Evolutionary conservation across 1,140 invertebrate genomes (phyloP), one percentile per base, ranked within the genome.

Genomic region (Rhyacophila brunnea): DNA sequence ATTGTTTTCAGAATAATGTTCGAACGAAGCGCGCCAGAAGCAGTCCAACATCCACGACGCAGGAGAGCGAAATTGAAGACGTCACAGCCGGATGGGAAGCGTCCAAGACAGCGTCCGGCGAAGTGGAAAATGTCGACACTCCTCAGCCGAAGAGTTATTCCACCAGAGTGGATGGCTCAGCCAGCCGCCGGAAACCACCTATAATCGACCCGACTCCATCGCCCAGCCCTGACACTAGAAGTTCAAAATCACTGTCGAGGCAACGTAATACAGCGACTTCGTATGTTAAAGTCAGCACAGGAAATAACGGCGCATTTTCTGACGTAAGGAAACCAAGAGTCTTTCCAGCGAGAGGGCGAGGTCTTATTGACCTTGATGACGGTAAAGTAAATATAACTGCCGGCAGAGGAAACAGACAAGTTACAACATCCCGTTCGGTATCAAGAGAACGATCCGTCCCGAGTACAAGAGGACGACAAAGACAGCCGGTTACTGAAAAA

Each of bases 1-100:
- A n/a, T n/a, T n/a, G n/a, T 55, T 63, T 64, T 38, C 62, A 64
- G 62, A 64, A 40, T 38, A 62, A 59, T 51, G 44, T 47, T 15
- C 45, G 52, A 51, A 57, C 44, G 13, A 9, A 36, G 13, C 57
- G 43, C 6, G 14, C 56, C 13, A 47, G 56, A 45, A 53, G 23
- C 13, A 58, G 20, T 28, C 18, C 60, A 11, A 36, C 56, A 13
- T n/a, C 20, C 18, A 19, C 35, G 9, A 15, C 48, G 13, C 36
- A 46, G 36, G 23, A 54, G 9, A 38, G 38, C 17, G 56, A 52
- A 17, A 50, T 23, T 15, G 62, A 64, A 6, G 46, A 61, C 14
- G 38, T 32, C 20, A 36, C 34, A 1, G 45, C 32, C 19, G 49
- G 47, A 23, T 57, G 52, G 62, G 57, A 57, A 47, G 62, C 35